Evolutionary conservation across 2,888 invertebrate genomes (phyloP).

Genomic region (Pelosia muscerda): DNA sequence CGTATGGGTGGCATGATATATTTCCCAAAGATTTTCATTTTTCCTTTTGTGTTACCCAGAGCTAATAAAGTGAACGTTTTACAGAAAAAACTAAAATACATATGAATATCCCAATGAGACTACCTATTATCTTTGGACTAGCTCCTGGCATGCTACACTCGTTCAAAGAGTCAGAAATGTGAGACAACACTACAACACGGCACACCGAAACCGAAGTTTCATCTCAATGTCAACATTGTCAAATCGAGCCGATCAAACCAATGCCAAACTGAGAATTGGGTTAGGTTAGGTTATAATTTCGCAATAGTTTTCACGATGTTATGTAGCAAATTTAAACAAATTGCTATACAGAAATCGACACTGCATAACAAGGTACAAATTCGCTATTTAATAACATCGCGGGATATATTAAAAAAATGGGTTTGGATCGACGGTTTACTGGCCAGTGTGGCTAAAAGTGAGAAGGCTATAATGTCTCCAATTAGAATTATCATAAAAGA

Average conservation of each 20-base stretch:
- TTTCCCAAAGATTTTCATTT: too few relatives aligned
- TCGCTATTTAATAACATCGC: conserved; percentile 54
- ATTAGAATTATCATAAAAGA: conserved; percentile 70
- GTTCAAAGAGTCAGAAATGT: too few relatives aligned
- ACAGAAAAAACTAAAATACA: too few relatives aligned
- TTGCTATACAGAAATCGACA: conserved; percentile 57
- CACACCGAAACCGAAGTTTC: too few relatives aligned
- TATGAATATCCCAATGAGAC: too few relatives aligned
- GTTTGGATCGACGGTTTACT: conserved; percentile 54
- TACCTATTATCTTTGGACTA: too few relatives aligned
- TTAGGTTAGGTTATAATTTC: conserved; percentile 74
- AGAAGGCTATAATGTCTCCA: conserved; percentile 63
- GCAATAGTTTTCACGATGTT: conserved; percentile 70
- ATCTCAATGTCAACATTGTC: conserved; percentile 32
- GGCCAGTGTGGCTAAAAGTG: conserved; percentile 47
- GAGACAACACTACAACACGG: background rate
- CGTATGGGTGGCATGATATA: too few relatives aligned
- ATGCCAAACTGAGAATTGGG: conserved; percentile 27
- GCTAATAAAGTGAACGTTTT: too few relatives aligned
- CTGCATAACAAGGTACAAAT: conserved; percentile 54
- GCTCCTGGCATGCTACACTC: too few relatives aligned
- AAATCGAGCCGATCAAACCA: conserved; percentile 3
- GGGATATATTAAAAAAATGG: conserved; percentile 60
- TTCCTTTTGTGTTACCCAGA: too few relatives aligned
- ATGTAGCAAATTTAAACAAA: conserved; percentile 68